phyloP scores from a whole-genome alignment of 2,888 invertebrate species.

The Beris chalybata region DNA sequence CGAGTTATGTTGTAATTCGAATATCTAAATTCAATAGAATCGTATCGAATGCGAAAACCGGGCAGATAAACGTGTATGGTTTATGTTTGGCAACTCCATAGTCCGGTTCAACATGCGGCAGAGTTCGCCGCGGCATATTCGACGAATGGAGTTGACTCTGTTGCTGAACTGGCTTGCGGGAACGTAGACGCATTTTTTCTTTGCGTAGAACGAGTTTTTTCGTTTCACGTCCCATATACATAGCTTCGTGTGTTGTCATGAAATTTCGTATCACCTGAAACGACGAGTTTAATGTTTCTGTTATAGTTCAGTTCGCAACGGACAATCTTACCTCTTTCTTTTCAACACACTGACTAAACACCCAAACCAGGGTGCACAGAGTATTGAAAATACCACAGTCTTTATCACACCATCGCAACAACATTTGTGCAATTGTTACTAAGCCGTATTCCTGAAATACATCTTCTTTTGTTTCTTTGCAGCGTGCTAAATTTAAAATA shows the following conservation, averaged over 20 bases:
- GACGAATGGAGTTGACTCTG: background rate
- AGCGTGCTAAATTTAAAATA: constrained; percentile 69
- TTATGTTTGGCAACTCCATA: constrained; percentile 52
- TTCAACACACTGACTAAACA: constrained; percentile 58
- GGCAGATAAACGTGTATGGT: constrained; percentile 54
- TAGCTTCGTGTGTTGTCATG: constrained; percentile 54
- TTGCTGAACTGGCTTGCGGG: constrained; percentile 45
- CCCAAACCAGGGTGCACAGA: constrained; percentile 68
- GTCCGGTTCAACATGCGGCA: constrained; percentile 54
- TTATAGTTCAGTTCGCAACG: background rate
- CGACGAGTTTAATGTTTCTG: background rate
- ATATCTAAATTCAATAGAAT: constrained; percentile 52
- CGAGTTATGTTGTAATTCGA: background rate
- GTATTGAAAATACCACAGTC: constrained; percentile 66
- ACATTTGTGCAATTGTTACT: constrained; percentile 63
- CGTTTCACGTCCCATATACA: constrained; percentile 54
- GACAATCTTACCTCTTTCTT: constrained; percentile 47
- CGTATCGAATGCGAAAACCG: constrained; percentile 55
- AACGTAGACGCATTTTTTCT: constrained; percentile 55
- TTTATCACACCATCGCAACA: constrained; percentile 69
- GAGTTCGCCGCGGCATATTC: constrained; percentile 4
- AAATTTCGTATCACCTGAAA: constrained; percentile 52
- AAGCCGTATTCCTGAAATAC: constrained; percentile 65
- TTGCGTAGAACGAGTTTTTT: constrained; percentile 55
- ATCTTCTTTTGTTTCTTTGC: constrained; percentile 62